Conservation (phyloP, 2,113 vertebrate species). For the Beaufortia kweichowensis region DNA sequence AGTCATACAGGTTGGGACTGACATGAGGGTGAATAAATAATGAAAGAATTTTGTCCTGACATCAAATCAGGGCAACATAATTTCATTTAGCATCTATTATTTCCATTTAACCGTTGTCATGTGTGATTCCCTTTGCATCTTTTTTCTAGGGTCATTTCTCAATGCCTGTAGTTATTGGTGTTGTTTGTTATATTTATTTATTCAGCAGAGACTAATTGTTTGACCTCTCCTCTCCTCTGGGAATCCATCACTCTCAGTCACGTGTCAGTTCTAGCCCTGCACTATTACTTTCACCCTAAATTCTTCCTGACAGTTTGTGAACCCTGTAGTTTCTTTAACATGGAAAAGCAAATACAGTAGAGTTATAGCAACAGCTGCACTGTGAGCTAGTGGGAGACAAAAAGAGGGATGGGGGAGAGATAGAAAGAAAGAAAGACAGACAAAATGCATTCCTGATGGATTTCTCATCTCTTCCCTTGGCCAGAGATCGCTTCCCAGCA, state of each 20-base stretch:
- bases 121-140: background rate
- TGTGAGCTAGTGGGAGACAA: conserved; percentile 36
- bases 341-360: conserved; percentile 72
- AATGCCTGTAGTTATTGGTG: background rate
- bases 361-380: conserved; percentile 87
- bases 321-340: conserved; percentile 64
- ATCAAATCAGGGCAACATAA: no score
- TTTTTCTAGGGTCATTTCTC: background rate
- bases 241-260: conserved; percentile 23
- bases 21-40: no score
- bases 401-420: conserved; percentile 31
- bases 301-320: conserved; percentile 58
- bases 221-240: conserved; percentile 18
- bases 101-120: background rate
- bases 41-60: no score
- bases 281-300: conserved; percentile 55
- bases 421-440: conserved; percentile 60
- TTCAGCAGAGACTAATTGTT: conserved; percentile 7
- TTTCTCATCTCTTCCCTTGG: conserved; percentile 88
- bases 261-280: conserved; percentile 37
- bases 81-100: conserved; percentile 27
- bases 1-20: no score
- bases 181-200: conserved; percentile 32
- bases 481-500: conserved; percentile 81
- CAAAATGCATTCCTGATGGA: conserved; percentile 84